Conservation (phyloP, 2,888 invertebrate species). For the Eristalinus aeneus region DNA sequence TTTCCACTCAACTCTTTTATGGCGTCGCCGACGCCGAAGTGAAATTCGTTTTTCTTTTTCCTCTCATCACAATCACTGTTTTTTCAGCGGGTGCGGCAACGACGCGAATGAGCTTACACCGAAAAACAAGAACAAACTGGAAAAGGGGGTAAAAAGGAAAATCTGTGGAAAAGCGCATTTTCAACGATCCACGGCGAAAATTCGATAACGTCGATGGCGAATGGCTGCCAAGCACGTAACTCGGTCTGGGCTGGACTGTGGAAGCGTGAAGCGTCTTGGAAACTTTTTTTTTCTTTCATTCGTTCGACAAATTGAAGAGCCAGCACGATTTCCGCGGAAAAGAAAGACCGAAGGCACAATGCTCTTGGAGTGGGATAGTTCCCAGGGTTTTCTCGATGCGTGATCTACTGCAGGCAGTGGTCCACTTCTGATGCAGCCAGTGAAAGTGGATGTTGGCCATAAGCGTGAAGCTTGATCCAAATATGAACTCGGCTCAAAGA, state of each 20-base stretch:
- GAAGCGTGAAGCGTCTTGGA: not conserved
- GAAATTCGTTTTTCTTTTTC: conserved; percentile 46
- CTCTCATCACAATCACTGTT: no score
- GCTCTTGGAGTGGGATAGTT: not conserved
- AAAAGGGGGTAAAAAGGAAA: not conserved
- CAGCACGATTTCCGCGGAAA: not conserved
- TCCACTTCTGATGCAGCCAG: not conserved
- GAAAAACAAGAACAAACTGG: not conserved
- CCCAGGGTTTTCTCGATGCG: not conserved
- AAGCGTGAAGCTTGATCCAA: not conserved
- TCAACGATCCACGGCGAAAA: conserved; percentile 34
- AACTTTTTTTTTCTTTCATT: not conserved
- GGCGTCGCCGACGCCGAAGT: conserved; percentile 30
- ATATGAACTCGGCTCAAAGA: not conserved
- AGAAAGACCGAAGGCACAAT: not conserved
- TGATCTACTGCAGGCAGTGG: not conserved
- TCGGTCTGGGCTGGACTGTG: not conserved
- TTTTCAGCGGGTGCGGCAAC: no score
- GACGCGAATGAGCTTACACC: not conserved
- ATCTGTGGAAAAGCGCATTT: conserved; percentile 40
- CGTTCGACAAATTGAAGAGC: not conserved
- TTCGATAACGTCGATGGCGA: conserved; percentile 21
- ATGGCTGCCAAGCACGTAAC: conserved; percentile 38
- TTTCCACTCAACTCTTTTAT: conserved; percentile 19
- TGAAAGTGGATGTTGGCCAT: not conserved